Evolutionary conservation across 2,113 vertebrate species (phyloP).

Genomic region (Tamias sibiricus): DNA sequence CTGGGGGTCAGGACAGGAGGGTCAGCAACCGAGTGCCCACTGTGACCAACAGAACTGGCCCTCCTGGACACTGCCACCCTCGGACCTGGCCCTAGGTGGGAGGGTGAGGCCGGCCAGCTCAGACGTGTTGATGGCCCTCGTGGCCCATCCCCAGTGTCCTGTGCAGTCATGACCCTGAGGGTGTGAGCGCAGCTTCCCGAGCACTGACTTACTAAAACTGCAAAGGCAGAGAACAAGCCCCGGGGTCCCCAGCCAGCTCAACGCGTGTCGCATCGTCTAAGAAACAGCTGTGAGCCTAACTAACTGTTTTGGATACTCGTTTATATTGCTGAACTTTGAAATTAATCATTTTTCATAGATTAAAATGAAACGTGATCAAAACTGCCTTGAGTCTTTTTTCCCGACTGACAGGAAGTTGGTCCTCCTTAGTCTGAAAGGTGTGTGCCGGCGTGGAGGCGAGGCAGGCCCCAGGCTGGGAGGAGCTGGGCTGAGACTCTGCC

Average conservation of each 20-base stretch:
- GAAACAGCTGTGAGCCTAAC: slow-evolving; percentile 64
- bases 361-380: slow-evolving; percentile 83
- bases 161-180: neutral
- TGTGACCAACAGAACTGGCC: slow-evolving; percentile 34
- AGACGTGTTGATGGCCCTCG: neutral
- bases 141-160: neutral
- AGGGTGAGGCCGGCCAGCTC: neutral
- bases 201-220: too few relatives aligned
- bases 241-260: slow-evolving; percentile 42
- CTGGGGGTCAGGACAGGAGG: neutral
- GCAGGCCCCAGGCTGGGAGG: rapidly evolving
- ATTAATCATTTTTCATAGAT: slow-evolving; percentile 86
- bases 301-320: slow-evolving; percentile 81
- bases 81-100: neutral
- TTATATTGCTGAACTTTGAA: slow-evolving; percentile 84
- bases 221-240: neutral
- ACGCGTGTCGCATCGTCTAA: slow-evolving; percentile 32
- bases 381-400: slow-evolving; percentile 32
- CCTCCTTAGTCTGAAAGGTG: rapidly evolving
- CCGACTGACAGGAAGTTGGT: rapidly evolving
- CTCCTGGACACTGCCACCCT: neutral
- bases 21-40: neutral
- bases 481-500: rapidly evolving
- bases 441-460: rapidly evolving
- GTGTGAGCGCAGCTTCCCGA: too few relatives aligned